A percentile compares a stretch with the other conserved stretches of the same genome.
phyloP scores from a whole-genome alignment of 2,113 vertebrate species.

The Setophaga petechia region DNA sequence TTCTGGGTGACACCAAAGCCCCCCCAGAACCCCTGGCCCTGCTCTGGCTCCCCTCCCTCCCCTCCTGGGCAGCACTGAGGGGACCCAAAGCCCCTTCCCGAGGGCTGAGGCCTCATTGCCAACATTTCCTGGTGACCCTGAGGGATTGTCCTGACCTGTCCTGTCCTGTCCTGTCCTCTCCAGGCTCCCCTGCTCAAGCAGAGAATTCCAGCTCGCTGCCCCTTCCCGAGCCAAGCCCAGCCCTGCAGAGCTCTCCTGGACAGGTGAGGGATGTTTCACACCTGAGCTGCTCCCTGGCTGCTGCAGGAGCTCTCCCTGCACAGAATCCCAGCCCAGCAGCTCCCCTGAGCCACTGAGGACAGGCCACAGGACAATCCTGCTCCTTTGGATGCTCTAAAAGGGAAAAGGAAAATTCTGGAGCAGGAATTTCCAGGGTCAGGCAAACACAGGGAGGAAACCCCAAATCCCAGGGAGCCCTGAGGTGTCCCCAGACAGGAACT shows the following conservation, averaged over 20 bases:
- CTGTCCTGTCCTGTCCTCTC: background rate
- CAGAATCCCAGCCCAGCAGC: background rate
- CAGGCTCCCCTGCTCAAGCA: background rate
- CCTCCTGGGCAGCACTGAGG: too few relatives aligned
- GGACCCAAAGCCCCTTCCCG: accelerated
- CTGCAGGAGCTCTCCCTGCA: background rate
- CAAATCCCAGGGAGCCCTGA: background rate
- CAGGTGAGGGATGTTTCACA: background rate
- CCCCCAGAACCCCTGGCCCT: background rate
- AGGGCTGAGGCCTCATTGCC: background rate
- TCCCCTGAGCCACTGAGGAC: accelerated
- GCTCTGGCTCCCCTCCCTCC: too few relatives aligned
- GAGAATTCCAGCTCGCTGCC: background rate
- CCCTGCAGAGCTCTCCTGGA: background rate
- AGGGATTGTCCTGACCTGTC: background rate
- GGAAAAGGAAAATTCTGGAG: background rate
- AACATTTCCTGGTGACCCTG: accelerated
- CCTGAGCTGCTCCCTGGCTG: background rate
- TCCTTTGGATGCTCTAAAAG: background rate
- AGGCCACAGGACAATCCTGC: background rate
- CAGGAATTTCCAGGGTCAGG: background rate
- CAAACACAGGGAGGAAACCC: background rate
- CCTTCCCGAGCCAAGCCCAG: background rate
- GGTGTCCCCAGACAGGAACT: background rate
- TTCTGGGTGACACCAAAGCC: background rate